phyloP scores from a whole-genome alignment of 2,888 invertebrate species.

The Pristionchus maxplancki region DNA sequence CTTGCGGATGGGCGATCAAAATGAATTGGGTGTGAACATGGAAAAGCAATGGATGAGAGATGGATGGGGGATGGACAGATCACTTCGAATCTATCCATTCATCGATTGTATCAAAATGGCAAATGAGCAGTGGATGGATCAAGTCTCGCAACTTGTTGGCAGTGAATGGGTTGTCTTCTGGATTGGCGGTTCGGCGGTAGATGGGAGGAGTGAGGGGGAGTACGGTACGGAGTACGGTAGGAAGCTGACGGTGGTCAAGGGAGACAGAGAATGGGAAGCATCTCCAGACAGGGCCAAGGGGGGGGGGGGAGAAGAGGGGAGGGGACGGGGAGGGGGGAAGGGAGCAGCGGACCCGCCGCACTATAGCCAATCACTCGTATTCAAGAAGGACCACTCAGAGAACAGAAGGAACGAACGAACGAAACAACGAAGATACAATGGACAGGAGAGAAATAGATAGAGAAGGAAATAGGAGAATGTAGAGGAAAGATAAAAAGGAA shows the following conservation, averaged over 20 bases:
- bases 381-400: conserved; percentile 41
- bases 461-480: background rate
- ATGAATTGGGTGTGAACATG: background rate
- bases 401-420: background rate
- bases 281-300: conserved; percentile 37
- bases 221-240: conserved; percentile 6
- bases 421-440: background rate
- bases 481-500: background rate
- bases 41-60: conserved; percentile 37
- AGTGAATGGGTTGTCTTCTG: conserved; percentile 41
- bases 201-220: background rate
- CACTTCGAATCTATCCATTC: background rate
- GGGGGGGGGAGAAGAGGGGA: background rate
- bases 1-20: background rate
- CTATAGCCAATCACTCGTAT: conserved; percentile 51
- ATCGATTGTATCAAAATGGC: conserved; percentile 27
- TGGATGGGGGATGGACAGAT: conserved; percentile 33
- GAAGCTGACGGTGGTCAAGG: conserved; percentile 16
- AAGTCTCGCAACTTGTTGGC: conserved; percentile 49
- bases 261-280: conserved; percentile 37
- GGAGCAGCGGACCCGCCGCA: conserved; percentile 50
- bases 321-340: background rate
- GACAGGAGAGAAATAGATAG: background rate
- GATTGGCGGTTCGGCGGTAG: conserved; percentile 44
- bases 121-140: conserved; percentile 41